Evolutionary conservation across 2,113 vertebrate genomes (phyloP), one percentile per base, ranked within the genome.

Genomic region (Neogale vison): DNA sequence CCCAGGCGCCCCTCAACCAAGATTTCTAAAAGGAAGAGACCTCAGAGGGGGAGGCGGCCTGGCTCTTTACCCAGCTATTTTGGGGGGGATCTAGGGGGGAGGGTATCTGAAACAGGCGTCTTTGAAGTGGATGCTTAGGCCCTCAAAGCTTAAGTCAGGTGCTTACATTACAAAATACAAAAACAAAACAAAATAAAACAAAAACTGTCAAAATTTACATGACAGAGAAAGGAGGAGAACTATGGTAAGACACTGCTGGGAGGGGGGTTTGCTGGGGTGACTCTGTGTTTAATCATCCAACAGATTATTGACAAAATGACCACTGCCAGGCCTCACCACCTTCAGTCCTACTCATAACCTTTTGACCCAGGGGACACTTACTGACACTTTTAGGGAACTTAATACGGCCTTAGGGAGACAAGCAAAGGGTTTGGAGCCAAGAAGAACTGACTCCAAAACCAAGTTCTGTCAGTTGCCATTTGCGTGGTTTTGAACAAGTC

Each of bases 371-470:
- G 47, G 34, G 36, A 57, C 31, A 15, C 36, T 59, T 14, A 79
- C 0, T 50, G 55, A 77, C 15, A 20, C 45, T 34, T 82, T 52
- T 7, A 15, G 20, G 85, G 65, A 57, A 84, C 45, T 36, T 14
- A 59, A 39, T 47, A 50, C 6, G n/a, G 69, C 24, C 6, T 4
- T 12, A 18, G 42, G 8, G 42, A 92, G 24, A 39, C 52, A 74
- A 88, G 77, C 67, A 80, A 52, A 89, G 36, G 42, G 74, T 57
- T 79, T 83, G 50, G 81, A 84, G 34, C 11, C 17, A 65, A 96
- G 52, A 83, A 39, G 14, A 93, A 90, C 0, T 86, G 39, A 92
- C 90, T 95, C 86, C 67, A 76, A 94, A 93, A 91, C 50, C 92
- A 61, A 87, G 34, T 71, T 79, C 74, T 61, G 72, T 55, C 47